Base-by-base conservation (phyloP, 2,888 invertebrate genomes). In the Xestia ashworthii region DNA sequence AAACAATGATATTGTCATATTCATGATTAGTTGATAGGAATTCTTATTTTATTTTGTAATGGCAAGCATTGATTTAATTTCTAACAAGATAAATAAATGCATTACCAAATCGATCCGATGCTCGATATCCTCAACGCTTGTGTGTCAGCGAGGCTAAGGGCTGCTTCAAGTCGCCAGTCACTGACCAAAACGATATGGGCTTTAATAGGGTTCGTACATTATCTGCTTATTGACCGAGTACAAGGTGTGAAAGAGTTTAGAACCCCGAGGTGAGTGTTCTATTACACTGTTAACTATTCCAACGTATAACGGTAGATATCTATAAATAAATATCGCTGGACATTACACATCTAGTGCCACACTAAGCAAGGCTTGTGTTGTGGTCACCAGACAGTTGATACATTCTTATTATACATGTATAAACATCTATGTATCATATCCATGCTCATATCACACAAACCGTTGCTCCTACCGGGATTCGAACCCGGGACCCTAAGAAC, bases 191-290 rank as follows among this genome's bases (percentile, higher is more conserved):
- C 86, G 92, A 91, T 93, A 91, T 88, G 88, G 83, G 74, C 88
- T 90, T 87, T 93, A 94, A 94, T 95, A 89, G 95, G 94, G 94
- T 91, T 87, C 90, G 87, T 90, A 91, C 91, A 94, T 94, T 94
- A 96, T 95, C 93, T 73, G 88, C 91, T 92, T 96, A 95, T 95
- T 95, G 95, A 96, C 95, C 91, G 87, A 94, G 90, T 92, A 93
- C 95, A 96, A 96, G 96, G 96, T 96, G 96, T 92, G 93, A 93
- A 92, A 89, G 88, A 90, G 90, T 89, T 87, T 84, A 88, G 77
- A 73, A 74, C 76, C 72, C 77, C 11, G 76, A 74, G 69, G 72
- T 62, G 65, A 73, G 72, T 73, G 58, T 71, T 64, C 68, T 80
- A 76, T 77, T 73, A 83, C 76, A 74, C 68, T 73, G 76, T 80